phyloP scores from a whole-genome alignment of 2,888 invertebrate species.

The Homarus gammarus region DNA sequence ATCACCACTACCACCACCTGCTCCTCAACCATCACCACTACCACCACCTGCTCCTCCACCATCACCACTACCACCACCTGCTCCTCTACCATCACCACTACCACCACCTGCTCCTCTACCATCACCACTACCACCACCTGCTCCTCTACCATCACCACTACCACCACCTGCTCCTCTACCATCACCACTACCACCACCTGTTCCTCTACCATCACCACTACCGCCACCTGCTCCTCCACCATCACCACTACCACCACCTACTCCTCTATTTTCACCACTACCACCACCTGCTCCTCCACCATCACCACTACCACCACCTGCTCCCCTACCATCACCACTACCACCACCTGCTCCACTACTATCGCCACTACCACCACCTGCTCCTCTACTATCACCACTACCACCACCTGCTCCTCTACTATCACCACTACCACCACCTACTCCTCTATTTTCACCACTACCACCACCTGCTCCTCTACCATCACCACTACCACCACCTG shows the following conservation, averaged over 20 bases:
- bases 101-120: neutral
- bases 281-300: too few species aligned
- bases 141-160: neutral
- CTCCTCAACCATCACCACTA: too few species aligned
- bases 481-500: too few species aligned
- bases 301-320: too few species aligned
- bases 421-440: too few species aligned
- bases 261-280: neutral
- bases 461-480: too few species aligned
- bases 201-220: neutral
- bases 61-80: neutral
- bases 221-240: neutral
- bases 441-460: too few species aligned
- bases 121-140: neutral
- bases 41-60: neutral
- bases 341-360: too few species aligned
- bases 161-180: too few species aligned
- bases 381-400: neutral
- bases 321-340: too few species aligned
- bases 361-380: neutral
- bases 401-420: neutral
- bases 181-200: neutral
- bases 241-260: too few species aligned
- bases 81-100: neutral
- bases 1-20: too few species aligned